Conservation (phyloP, 2,113 vertebrate species). For the Lontra canadensis region DNA sequence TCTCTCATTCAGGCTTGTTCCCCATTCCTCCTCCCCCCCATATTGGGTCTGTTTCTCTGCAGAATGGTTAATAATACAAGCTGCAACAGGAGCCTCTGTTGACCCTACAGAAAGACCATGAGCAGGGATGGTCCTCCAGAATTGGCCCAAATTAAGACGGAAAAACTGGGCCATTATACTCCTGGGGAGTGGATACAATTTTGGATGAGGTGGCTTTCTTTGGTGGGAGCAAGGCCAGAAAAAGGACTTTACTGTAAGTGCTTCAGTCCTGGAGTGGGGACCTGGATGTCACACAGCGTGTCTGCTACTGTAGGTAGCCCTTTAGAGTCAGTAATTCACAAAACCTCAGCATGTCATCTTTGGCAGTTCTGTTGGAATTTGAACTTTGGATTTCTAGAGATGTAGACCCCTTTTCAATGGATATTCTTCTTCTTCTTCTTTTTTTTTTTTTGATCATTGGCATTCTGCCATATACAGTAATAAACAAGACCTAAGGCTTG, state of each 20-base stretch:
- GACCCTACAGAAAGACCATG: not conserved
- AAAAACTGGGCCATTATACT: not conserved
- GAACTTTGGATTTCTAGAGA: conserved; percentile 19
- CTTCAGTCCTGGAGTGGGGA: not conserved
- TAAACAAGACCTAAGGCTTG: not conserved
- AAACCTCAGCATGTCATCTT: not conserved
- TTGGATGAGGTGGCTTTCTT: not conserved
- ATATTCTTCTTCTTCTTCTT: not conserved
- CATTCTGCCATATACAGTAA: not conserved
- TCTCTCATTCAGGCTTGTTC: not conserved
- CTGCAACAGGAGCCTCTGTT: not conserved
- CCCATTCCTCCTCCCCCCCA: rapidly evolving
- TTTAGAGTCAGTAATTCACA: not conserved
- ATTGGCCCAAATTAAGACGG: not conserved
- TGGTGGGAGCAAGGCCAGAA: not conserved
- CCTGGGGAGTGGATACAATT: not conserved
- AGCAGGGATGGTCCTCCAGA: not conserved
- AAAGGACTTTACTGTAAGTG: not conserved
- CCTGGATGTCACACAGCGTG: not conserved
- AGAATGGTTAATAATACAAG: not conserved
- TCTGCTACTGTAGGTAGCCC: not conserved
- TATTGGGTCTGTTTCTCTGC: not conserved
- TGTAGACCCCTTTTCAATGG: not conserved
- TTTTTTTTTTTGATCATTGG: not conserved
- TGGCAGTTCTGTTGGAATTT: not conserved